Percentiles rank a stretch among this genome's conserved stretches.
phyloP scores from a whole-genome alignment of 2,113 vertebrate species.

The Suricata suricatta region DNA sequence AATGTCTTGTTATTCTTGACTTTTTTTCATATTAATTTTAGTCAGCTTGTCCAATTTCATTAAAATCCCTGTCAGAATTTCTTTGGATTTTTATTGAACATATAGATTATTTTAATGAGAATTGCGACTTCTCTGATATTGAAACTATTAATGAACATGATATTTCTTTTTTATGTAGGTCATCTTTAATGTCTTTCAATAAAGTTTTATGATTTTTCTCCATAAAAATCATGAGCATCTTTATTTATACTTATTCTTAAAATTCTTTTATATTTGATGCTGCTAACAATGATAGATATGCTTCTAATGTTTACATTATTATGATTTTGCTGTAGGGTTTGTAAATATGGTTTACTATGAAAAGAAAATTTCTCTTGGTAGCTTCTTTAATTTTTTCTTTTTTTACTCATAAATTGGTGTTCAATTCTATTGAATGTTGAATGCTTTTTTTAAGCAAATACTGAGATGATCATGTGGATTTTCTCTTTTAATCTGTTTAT shows the following conservation, averaged over 20 bases:
- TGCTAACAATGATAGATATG: background rate
- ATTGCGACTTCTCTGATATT: background rate
- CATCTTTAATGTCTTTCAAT: slow-evolving; percentile 32
- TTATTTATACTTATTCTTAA: slow-evolving; percentile 29
- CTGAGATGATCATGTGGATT: slow-evolving; percentile 8
- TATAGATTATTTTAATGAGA: slow-evolving; percentile 60
- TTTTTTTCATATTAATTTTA: slow-evolving; percentile 23
- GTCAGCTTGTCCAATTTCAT: slow-evolving; percentile 19
- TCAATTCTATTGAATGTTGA: background rate
- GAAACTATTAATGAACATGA: background rate
- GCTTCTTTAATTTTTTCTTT: background rate
- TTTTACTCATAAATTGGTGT: background rate
- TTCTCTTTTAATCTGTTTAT: slow-evolving; percentile 28
- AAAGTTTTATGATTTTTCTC: slow-evolving; percentile 35
- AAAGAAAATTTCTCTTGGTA: background rate
- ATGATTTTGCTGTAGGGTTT: background rate
- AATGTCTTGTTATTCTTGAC: background rate
- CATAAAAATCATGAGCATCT: slow-evolving; percentile 27
- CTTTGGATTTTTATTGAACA: slow-evolving; percentile 11
- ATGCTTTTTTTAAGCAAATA: background rate
- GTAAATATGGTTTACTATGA: background rate
- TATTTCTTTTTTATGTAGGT: slow-evolving; percentile 44
- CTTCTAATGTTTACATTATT: slow-evolving; percentile 11
- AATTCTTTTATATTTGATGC: slow-evolving; percentile 46
- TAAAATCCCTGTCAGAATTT: background rate